Base-by-base conservation (phyloP, 2,888 invertebrate genomes). In the Ectemnius cavifrons region DNA sequence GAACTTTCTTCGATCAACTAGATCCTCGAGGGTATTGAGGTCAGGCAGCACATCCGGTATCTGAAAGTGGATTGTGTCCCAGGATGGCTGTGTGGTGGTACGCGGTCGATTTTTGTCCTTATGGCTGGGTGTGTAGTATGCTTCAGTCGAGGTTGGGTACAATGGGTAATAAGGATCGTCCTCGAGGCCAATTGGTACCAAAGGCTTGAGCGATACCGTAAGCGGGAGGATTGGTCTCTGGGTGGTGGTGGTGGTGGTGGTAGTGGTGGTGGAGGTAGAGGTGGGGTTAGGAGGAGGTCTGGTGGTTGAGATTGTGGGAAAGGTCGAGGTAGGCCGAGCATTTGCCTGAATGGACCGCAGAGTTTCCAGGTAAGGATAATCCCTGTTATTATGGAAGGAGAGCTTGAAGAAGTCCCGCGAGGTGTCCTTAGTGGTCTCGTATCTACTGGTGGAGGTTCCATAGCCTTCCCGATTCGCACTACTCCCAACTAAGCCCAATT, bases 151-250 rank as follows among this genome's bases (percentile, higher is more conserved):
- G 0, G 85, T 84, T 1, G 85, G 76, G 3, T 71, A 37, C 62
- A 70, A 82, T 0, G 89, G 89, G 70, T 90, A 90, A 67, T 90
- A 90, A 0, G 89, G 90, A 80, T 90, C 90, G 14, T 85, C 75
- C 46, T 89, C 87, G 13, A 81, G 27, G 52, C 87, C 86, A 6
- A 81, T 85, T 3, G 87, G 87, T 11, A 83, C 62, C 46, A 88
- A 66, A 2, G 86, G 84, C 52, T 85, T 84, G 5, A 86, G 62
- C 8, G 87, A 84, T 20, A 83, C 77, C 6, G 84, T 80, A 18
- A 88, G 71, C 23, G 84, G 75, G 23, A 82, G 79, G 11, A 86
- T 82, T n/a, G 83, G 86, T 74, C 81, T 79, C 49, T 85, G 84
- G 4, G 85, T 81, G 16, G 75, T 75, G 23, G 69, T 60, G 8